Conservation (phyloP, 2,888 invertebrate species). For the Tethea ocularis region DNA sequence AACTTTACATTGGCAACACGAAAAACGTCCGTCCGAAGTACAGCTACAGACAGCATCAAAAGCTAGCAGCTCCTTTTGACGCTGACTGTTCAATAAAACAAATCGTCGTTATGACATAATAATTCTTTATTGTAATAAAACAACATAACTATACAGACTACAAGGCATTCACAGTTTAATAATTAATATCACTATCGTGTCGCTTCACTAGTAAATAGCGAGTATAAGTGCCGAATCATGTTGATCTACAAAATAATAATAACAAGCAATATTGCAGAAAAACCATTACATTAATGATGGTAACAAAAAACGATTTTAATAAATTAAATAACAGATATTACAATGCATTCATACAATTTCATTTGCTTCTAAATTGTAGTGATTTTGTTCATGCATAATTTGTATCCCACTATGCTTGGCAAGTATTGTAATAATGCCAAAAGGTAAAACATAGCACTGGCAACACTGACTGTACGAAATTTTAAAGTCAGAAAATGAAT, state of each 20-base stretch:
- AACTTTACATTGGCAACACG: too few relatives aligned
- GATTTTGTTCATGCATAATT: not conserved
- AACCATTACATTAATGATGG: constrained; percentile 8
- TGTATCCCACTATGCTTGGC: not conserved
- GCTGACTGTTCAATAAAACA: too few relatives aligned
- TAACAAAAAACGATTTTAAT: constrained; percentile 7
- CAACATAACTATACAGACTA: constrained; percentile 56
- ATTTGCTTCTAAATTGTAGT: not conserved
- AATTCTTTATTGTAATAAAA: constrained; percentile 47
- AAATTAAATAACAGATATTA: constrained; percentile 12
- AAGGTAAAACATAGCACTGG: not conserved
- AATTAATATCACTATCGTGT: constrained; percentile 45
- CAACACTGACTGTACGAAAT: not conserved
- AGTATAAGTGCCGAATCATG: constrained; percentile 18
- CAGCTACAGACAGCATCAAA: too few relatives aligned
- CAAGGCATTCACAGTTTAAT: constrained; percentile 56
- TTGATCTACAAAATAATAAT: constrained; percentile 16
- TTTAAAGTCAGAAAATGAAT: not conserved
- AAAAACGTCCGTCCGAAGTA: too few relatives aligned
- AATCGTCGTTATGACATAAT: constrained; percentile 28
- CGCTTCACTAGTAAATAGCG: constrained; percentile 17
- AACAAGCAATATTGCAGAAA: constrained; percentile 9
- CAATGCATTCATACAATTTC: not conserved
- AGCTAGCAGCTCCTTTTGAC: too few relatives aligned
- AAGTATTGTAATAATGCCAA: not conserved